These are phyloP conservation scores for Orgyia antiqua DNA, from an alignment of 2,888 invertebrate genomes.

Conservation along the genomic window DNA sequence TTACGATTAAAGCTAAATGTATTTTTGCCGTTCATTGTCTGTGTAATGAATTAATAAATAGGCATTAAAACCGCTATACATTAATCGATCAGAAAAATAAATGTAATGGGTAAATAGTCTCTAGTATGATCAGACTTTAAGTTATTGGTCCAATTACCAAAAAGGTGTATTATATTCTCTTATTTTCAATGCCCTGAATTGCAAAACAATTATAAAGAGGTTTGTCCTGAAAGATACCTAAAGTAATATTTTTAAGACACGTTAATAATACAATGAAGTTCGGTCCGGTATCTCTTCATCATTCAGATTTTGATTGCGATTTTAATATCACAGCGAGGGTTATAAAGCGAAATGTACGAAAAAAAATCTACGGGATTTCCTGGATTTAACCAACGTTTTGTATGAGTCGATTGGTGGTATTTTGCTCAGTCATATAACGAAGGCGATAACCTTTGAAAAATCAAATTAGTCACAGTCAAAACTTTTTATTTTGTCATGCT, in stretches of 20 bases:
- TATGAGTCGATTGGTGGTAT: slow-evolving; percentile 14
- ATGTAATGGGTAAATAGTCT: too few relatives aligned
- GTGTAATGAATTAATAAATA: background rate
- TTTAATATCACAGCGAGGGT: slow-evolving; percentile 27
- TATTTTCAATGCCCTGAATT: too few relatives aligned
- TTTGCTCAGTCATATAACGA: slow-evolving; percentile 22
- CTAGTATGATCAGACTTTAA: too few relatives aligned
- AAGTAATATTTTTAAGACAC: too few relatives aligned
- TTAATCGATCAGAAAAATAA: too few relatives aligned
- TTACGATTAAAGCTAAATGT: background rate
- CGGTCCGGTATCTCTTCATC: background rate
- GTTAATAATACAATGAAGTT: too few relatives aligned
- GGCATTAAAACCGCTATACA: too few relatives aligned
- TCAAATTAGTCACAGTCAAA: slow-evolving; percentile 16
- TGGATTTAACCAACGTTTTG: slow-evolving; percentile 25
- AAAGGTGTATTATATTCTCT: too few relatives aligned
- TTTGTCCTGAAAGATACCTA: too few relatives aligned
- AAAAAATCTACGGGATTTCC: slow-evolving; percentile 21
- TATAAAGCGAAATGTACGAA: slow-evolving; percentile 22
- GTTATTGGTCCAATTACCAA: too few relatives aligned
- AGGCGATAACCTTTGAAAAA: slow-evolving; percentile 16
- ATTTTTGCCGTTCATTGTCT: background rate
- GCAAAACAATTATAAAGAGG: too few relatives aligned
- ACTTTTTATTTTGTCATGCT: slow-evolving; percentile 8
- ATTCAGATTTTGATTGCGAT: background rate